A percentile compares a stretch with the other conserved stretches of the same genome.
Evolutionary conservation across 2,113 vertebrate species (phyloP).

Genomic region (Heteronetta atricapilla): DNA sequence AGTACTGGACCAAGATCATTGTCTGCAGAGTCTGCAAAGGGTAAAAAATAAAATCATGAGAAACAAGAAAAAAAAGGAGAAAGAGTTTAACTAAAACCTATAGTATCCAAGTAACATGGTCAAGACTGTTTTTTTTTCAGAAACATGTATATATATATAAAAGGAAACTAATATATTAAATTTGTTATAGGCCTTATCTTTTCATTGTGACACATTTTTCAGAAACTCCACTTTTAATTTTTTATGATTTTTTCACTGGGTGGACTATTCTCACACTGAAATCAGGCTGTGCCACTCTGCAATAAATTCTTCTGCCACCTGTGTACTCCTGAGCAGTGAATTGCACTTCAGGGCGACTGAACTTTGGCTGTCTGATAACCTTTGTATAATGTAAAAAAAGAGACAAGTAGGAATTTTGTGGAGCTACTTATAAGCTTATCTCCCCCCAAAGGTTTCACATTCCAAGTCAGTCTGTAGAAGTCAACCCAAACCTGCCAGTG

Average conservation of each 20-base stretch:
- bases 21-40: not conserved
- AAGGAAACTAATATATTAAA: not conserved
- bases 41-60: not conserved
- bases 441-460: slow-evolving; percentile 27
- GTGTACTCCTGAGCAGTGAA: not conserved
- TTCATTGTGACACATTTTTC: not conserved
- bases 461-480: slow-evolving; percentile 50
- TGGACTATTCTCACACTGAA: not conserved
- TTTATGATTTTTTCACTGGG: not conserved
- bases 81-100: not conserved
- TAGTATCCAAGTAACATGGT: not conserved
- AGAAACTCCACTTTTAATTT: not conserved
- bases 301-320: slow-evolving; percentile 16
- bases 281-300: not conserved
- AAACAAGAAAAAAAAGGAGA: not conserved
- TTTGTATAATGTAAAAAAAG: not conserved
- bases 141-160: not conserved
- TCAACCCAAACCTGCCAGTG: slow-evolving; percentile 34
- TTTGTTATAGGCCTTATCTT: not conserved
- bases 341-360: slow-evolving; percentile 17
- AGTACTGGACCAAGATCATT: not conserved
- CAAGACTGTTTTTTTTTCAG: not conserved
- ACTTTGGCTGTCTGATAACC: slow-evolving; percentile 55
- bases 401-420: slow-evolving; percentile 30
- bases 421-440: slow-evolving; percentile 52